A percentile compares a stretch with the other conserved stretches of the same genome.
Evolutionary conservation across 2,797 vertebrate species (phyloP).

Genomic region (Manis javanica): DNA sequence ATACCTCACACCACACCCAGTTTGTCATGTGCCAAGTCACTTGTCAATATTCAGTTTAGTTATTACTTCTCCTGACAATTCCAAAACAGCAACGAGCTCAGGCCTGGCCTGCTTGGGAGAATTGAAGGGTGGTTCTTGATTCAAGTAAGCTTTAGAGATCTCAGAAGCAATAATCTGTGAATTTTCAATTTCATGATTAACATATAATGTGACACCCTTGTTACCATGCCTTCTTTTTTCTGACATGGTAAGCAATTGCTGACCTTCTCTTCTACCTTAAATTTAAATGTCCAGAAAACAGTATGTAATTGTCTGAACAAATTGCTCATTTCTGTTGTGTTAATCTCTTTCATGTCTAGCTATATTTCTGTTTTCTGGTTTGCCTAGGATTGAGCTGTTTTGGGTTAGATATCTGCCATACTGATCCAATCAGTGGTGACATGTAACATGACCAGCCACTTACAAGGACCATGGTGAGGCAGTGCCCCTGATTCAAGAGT

Average conservation of each 20-base stretch:
- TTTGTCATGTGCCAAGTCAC: not conserved
- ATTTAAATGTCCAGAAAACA: not conserved
- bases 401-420: not conserved
- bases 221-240: not conserved
- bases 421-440: not conserved
- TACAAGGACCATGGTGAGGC: not conserved
- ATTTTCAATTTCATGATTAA: not conserved
- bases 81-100: not conserved
- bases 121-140: not conserved
- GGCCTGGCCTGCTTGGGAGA: not conserved
- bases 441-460: not conserved
- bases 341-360: not conserved
- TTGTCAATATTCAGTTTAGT: not conserved
- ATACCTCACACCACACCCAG: accelerated
- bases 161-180: not conserved
- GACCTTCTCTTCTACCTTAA: not conserved
- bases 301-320: not conserved
- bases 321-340: not conserved
- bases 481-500: not conserved
- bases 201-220: not conserved
- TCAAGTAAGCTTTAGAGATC: not conserved
- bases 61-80: not conserved
- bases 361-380: not conserved
- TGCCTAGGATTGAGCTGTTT: not conserved
- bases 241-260: not conserved